Evolutionary conservation across 2,113 vertebrate species (phyloP), one percentile per base, ranked within the genome.

Genomic region (Sorex araneus): DNA sequence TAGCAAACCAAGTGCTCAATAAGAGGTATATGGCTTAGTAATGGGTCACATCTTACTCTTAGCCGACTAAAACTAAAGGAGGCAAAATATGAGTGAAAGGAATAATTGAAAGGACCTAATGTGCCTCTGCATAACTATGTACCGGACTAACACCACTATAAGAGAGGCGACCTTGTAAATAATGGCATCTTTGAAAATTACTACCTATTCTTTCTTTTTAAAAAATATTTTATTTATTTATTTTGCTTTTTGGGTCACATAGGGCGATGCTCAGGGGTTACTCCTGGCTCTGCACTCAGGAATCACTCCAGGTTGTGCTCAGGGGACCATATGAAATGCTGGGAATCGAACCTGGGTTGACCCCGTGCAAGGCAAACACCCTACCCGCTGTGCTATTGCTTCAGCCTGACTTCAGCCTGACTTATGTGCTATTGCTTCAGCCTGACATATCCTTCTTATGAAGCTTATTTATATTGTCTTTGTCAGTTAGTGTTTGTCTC

Each of bases 11-110:
- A 94, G 76, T 87, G 91, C 86, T 94, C 94, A 94, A 95, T 93
- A 93, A 92, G n/a, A 92, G 67, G 79, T 91, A 84, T 91, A 90
- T 91, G 63, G 32, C 32, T 89, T 92, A 83, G 79, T 93, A 94
- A 96, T 93, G 63, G 91, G 86, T 67, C 83, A 95, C 93, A 95
- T 94, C 88, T 96, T 96, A 95, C 91, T 93, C 84, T 93, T 95
- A 91, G 94, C 89, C 95, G 84, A 18, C 78, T 95, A 75, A 79
- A 88, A 18, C 78, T 95, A 75, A 79, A 88, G 71, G 79, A 92
- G 54, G 63, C 77, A 70, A 30, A 84, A 81, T 95, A 92, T 92
- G 83, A 95, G 50, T 95, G 71, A 96, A 85, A 18, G 60, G 86
- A 50, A 89, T 77, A 92, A 95, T 90, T 93, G 82, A 95, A 90